Conservation (phyloP, 2,888 invertebrate genomes). For the Galerucella nymphaeae region DNA sequence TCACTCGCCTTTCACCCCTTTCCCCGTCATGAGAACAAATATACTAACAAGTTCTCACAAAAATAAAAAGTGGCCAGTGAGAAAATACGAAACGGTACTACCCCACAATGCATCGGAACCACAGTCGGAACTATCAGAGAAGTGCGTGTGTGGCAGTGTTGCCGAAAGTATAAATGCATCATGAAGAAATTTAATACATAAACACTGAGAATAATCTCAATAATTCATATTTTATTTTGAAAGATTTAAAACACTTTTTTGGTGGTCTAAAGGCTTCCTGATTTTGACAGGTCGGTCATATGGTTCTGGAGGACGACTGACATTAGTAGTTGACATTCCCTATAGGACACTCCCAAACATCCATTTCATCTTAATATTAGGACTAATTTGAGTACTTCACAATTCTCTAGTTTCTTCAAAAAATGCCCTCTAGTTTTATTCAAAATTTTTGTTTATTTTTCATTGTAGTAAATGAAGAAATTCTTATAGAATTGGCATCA, state of each 20-base stretch:
- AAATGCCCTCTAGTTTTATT: neutral
- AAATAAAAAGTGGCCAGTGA: slow-evolving; percentile 48
- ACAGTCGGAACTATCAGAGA: slow-evolving; percentile 25
- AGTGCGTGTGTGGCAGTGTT: neutral
- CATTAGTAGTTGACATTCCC: no score
- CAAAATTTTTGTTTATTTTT: neutral
- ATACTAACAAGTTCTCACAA: slow-evolving; percentile 52
- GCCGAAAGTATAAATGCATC: neutral
- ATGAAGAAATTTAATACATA: neutral
- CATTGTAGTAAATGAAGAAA: neutral
- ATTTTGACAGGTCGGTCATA: no score
- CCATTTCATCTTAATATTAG: no score
- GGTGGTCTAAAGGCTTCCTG: no score
- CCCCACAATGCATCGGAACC: slow-evolving; percentile 20
- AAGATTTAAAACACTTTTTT: no score
- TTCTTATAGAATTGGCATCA: neutral
- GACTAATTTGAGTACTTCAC: neutral
- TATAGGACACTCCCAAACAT: no score
- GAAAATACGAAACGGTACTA: slow-evolving; percentile 28
- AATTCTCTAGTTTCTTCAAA: no score
- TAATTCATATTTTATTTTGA: no score
- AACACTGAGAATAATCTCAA: no score
- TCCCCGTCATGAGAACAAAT: slow-evolving; percentile 51
- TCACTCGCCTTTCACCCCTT: slow-evolving; percentile 30
- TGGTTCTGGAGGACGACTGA: no score